Evolutionary conservation across 2,113 vertebrate genomes (phyloP).

Genomic region (Acanthochromis polyacanthus): DNA sequence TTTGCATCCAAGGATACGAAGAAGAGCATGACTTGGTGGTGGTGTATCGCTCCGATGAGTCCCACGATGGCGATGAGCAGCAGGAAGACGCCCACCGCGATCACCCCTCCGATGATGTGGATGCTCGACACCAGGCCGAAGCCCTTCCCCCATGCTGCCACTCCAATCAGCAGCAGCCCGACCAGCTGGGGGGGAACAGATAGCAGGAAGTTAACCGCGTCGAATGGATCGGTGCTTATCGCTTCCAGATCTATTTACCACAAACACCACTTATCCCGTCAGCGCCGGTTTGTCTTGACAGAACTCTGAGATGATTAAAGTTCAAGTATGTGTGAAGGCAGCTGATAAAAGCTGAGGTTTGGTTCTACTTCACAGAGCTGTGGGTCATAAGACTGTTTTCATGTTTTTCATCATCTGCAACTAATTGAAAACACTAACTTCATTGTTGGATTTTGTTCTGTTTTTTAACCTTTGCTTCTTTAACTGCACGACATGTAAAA

Average conservation of each 20-base stretch:
- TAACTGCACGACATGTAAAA: too few relatives aligned
- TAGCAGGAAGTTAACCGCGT: constrained; percentile 21
- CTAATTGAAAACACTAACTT: too few relatives aligned
- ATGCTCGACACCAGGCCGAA: constrained; percentile 93
- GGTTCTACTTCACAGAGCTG: too few relatives aligned
- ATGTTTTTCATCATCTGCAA: too few relatives aligned
- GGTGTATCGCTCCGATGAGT: constrained; percentile 90
- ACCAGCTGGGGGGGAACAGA: constrained; percentile 85
- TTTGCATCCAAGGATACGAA: constrained; percentile 90
- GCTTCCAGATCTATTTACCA: background rate
- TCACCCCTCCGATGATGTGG: constrained; percentile 93
- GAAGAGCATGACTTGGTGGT: constrained; percentile 96
- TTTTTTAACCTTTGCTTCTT: too few relatives aligned
- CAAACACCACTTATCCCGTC: background rate
- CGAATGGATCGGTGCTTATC: background rate
- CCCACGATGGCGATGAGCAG: constrained; percentile 92
- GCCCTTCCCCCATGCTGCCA: constrained; percentile 93
- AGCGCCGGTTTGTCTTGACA: background rate
- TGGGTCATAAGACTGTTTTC: too few relatives aligned
- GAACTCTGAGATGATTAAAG: background rate
- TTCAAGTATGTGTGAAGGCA: background rate
- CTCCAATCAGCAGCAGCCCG: constrained; percentile 91
- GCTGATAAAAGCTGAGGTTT: too few relatives aligned
- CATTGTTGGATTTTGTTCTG: too few relatives aligned
- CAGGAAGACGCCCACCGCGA: constrained; percentile 93